A percentile compares a stretch with the other conserved stretches of the same genome.
phyloP scores from a whole-genome alignment of 1,140 invertebrate species.

The Venturia canescens region DNA sequence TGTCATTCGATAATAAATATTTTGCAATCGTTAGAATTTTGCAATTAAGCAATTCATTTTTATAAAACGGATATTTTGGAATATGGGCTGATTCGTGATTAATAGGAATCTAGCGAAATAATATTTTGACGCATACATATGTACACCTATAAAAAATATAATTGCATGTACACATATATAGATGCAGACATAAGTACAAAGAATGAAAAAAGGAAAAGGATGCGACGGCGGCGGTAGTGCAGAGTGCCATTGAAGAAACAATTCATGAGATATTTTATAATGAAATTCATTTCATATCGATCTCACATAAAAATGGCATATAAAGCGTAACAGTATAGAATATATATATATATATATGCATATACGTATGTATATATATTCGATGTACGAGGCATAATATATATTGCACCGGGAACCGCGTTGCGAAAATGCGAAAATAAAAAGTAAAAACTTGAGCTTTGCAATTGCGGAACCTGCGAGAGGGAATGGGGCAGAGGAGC shows the following conservation, averaged over 20 bases:
- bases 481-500: slow-evolving; percentile 25
- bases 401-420: not conserved
- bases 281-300: slow-evolving; percentile 13
- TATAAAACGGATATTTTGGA: too few relatives aligned
- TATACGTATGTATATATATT: too few relatives aligned
- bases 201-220: not conserved
- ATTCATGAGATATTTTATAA: slow-evolving; percentile 8
- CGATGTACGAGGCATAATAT: not conserved
- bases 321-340: slow-evolving; percentile 12
- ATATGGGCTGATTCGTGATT: too few relatives aligned
- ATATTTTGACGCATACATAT: too few relatives aligned
- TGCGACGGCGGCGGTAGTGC: not conserved
- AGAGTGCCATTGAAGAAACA: not conserved
- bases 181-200: not conserved
- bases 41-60: too few relatives aligned
- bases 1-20: not conserved
- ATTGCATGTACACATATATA: not conserved
- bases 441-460: slow-evolving; percentile 38
- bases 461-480: slow-evolving; percentile 28
- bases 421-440: slow-evolving; percentile 2
- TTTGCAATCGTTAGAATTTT: not conserved
- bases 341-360: not conserved
- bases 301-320: slow-evolving; percentile 28
- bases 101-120: too few relatives aligned
- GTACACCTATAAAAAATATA: too few relatives aligned